Base-by-base conservation (phyloP, 23 tunicate species). In the Trididemnum nubilum region DNA sequence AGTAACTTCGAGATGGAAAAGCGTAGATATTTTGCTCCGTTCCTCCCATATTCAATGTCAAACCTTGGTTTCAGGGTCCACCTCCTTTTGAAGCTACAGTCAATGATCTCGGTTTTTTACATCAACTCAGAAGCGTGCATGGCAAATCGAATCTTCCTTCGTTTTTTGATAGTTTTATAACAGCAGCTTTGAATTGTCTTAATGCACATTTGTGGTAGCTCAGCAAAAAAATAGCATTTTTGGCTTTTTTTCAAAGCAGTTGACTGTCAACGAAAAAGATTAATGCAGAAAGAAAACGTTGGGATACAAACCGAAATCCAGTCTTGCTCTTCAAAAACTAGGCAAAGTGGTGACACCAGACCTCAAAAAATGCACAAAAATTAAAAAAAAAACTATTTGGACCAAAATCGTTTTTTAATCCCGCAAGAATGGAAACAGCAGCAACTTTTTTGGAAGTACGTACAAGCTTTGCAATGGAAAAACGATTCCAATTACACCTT, bases 21-120 rank as follows among this genome's bases (percentile, higher is more conserved):
- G 67, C 67, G n/a, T n/a, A 22, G 67, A 61, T 61, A 12, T 61
- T 61, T 61, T 12, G 67, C 67, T 12, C 67, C n/a, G 5, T 61
- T 22, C 29, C 67, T 61, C 18, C 67, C 29, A 22, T 61, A 61
- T 12, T 61, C 18, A 12, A 61, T n/a, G 29, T 61, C 5, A 61
- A 61, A 24, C 67, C 67, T 61, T 61, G 67, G 67, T 12, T 61
- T 21, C 28, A n/a, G 3, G 5, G 67, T n/a, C 67, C 67, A 5
- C 26, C n/a, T 61, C 67, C 67, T 21, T 61, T 61, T n/a, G 26
- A 61, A 61, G 29, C 67, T 24, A 26, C 67, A 12, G 29, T 21
- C 18, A 61, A 22, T 24, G 67, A 61, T 24, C 67, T 61, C 29
- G 26, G 26, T 24, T 61, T 61, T 3, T 61, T 61, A 3, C 26